Conservation (phyloP, 1,140 invertebrate species). For the Mactra quadrangularis region DNA sequence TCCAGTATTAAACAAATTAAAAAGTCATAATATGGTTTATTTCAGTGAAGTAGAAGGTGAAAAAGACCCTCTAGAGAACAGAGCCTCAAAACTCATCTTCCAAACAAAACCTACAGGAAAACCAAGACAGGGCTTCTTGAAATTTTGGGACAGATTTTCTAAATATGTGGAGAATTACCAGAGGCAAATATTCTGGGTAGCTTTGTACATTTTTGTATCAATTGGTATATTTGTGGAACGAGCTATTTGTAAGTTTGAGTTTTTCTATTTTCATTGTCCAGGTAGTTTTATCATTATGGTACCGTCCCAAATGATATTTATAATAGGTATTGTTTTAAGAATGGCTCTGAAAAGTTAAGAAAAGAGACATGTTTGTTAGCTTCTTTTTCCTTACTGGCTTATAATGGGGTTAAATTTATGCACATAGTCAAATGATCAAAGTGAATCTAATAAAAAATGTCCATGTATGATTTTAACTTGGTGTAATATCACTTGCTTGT, state of each 20-base stretch:
- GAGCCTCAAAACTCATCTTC: conserved; percentile 22
- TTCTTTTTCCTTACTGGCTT: too few relatives aligned
- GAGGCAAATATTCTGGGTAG: conserved; percentile 99
- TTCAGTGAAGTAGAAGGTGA: not conserved
- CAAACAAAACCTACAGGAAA: conserved; percentile 1
- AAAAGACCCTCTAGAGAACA: not conserved
- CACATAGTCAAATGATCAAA: too few relatives aligned
- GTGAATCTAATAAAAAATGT: too few relatives aligned
- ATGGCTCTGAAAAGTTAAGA: too few relatives aligned
- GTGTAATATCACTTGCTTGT: too few relatives aligned
- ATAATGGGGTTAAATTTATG: too few relatives aligned
- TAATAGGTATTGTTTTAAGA: too few relatives aligned
- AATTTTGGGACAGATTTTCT: conserved; percentile 87
- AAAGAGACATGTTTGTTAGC: too few relatives aligned
- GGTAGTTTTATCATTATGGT: not conserved
- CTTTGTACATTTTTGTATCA: conserved; percentile 97
- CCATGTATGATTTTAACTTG: too few relatives aligned
- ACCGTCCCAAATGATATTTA: not conserved
- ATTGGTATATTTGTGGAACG: conserved; percentile 97
- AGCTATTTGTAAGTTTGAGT: conserved; percentile 93
- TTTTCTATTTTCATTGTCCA: too few relatives aligned
- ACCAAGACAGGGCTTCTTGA: conserved; percentile 30
- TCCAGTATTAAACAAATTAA: too few relatives aligned
- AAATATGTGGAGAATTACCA: conserved; percentile 93
- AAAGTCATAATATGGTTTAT: too few relatives aligned